Base-by-base conservation (phyloP, 2,113 vertebrate genomes). In the Cercopithecus mona region DNA sequence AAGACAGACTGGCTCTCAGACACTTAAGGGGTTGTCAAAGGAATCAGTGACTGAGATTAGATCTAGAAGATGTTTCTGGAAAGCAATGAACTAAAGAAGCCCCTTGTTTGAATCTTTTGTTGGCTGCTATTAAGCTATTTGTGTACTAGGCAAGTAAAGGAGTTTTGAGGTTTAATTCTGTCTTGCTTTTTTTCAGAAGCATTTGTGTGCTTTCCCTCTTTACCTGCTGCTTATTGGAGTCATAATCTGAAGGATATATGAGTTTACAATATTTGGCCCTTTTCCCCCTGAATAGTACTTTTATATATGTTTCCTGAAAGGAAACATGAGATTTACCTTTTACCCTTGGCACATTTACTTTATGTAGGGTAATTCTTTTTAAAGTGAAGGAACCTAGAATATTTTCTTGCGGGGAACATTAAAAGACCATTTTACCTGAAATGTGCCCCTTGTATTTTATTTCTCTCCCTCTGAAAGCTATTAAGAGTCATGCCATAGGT, bases 1-100 rank as follows among this genome's bases (percentile, higher is more conserved):
- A 94, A 96, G 91, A 73, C 55, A 96, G 91, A n/a, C 59, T 32
- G 38, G 9, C 50, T 59, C 38, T 52, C 52, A 94, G 66, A 86
- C 25, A 45, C 3, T 66, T 52, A 48, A 50, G 48, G 13, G 20
- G 4, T 5, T 27, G 7, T 40, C 61, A 80, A 90, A 90, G 35
- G 76, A 45, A 35, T 48, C 22, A 2, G 78, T 66, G 72, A 90
- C 78, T 79, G 85, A 94, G 70, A 18, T 4, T 48, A 8, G 38
- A 40, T 59, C 20, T 81, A 35, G 66, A 88, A 81, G 88, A 81
- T 12, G 14, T 88, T 83, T 81, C 66, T 81, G 40, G 59, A 43
- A 83, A 57, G 76, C 45, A 43, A 50, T 48, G 66, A 75, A 57
- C 50, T 40, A 12, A 59, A 81, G 35, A 83, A 66, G 52, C 18